A percentile compares a stretch with the other conserved stretches of the same genome.
Evolutionary conservation across 35 echinoderm and acorn worm genomes (phyloP).

Genomic region (Patiria miniata): DNA sequence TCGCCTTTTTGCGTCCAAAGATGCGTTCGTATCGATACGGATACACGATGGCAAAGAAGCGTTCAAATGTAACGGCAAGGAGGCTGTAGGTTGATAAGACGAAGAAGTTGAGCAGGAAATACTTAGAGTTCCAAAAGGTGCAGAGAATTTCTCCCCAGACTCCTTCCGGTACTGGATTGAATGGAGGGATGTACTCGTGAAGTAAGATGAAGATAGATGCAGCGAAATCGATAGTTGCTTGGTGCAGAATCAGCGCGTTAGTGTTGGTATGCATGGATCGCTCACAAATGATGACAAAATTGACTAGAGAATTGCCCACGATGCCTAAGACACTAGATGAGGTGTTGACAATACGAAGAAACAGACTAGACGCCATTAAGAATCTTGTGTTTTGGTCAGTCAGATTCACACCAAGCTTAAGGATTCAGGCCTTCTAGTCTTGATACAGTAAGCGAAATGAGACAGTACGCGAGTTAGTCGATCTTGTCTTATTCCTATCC

Average conservation of each 20-base stretch:
- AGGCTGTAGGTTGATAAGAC: slow-evolving; percentile 58
- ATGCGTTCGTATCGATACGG: slow-evolving; percentile 33
- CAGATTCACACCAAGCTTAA: no score
- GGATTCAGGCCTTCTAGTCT: no score
- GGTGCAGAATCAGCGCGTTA: slow-evolving; percentile 35
- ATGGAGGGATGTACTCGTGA: slow-evolving; percentile 7
- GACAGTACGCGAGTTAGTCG: no score
- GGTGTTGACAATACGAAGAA: slow-evolving; percentile 5
- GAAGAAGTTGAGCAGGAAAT: slow-evolving; percentile 48
- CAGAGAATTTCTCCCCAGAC: slow-evolving; percentile 28
- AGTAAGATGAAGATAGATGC: slow-evolving; percentile 24
- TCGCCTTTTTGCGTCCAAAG: background rate
- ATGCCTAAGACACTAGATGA: slow-evolving; percentile 28
- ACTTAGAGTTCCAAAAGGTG: slow-evolving; percentile 43
- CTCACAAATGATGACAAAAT: background rate
- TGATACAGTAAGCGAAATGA: no score
- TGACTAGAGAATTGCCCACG: slow-evolving; percentile 19
- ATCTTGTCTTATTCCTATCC: no score
- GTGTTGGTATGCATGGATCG: slow-evolving; percentile 25
- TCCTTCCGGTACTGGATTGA: slow-evolving; percentile 7
- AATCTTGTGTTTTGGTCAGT: no score
- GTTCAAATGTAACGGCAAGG: slow-evolving; percentile 48
- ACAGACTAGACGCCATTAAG: no score
- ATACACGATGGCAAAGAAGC: slow-evolving; percentile 71
- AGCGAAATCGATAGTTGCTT: slow-evolving; percentile 21